Evolutionary conservation across 92 coral and sea anemone species (phyloP).

Genomic region (Porites lobata): DNA sequence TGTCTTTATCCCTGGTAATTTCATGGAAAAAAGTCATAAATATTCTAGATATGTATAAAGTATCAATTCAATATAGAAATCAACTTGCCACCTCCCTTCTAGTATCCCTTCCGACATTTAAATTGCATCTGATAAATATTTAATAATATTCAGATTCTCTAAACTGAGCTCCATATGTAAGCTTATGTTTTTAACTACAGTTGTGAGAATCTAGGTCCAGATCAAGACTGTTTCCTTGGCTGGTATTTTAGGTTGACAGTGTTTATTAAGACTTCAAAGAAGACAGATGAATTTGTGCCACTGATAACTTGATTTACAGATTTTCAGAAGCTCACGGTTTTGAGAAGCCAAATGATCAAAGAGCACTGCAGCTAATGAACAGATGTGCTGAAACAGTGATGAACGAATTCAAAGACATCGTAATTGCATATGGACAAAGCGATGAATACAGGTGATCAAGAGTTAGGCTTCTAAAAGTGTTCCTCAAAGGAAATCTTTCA

Average conservation of each 20-base stretch:
- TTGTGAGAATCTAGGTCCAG: background rate
- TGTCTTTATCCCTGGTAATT: no score
- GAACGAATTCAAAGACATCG: constrained; percentile 93
- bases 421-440: constrained; percentile 97
- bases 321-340: constrained; percentile 95
- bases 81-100: no score
- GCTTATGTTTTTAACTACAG: background rate
- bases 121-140: no score
- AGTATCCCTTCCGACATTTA: no score
- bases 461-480: no score
- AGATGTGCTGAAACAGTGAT: constrained; percentile 90
- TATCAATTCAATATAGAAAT: no score
- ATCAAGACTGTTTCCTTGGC: background rate
- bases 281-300: background rate
- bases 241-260: background rate
- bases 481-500: no score
- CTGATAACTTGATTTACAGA: constrained; percentile 35
- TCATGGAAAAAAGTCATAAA: no score
- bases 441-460: constrained; percentile 92
- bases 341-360: constrained; percentile 91
- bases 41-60: no score
- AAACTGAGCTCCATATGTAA: background rate
- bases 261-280: background rate
- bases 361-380: constrained; percentile 90
- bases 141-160: background rate